Conservation (phyloP, 2,888 invertebrate genomes). For the Phengaris alcon region DNA sequence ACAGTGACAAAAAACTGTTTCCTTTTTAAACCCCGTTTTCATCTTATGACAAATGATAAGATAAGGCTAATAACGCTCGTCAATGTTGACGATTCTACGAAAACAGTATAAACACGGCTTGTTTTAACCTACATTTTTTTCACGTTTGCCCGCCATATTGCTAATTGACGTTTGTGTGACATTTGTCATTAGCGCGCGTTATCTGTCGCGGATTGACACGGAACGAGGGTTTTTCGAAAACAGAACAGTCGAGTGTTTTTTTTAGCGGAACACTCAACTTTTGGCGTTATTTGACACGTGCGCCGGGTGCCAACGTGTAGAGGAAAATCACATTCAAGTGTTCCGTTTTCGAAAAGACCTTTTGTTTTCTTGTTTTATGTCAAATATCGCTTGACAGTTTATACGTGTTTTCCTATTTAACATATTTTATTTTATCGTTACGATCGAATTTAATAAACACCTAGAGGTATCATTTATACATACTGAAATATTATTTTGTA, state of each 20-base stretch:
- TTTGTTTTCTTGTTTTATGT: neutral
- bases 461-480: too few species aligned
- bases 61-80: neutral
- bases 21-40: neutral
- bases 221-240: conserved; percentile 31
- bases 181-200: conserved; percentile 28
- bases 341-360: neutral
- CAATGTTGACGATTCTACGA: neutral
- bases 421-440: too few species aligned
- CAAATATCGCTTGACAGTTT: too few species aligned
- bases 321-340: neutral
- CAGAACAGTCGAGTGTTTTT: neutral
- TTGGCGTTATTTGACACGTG: neutral
- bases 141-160: neutral
- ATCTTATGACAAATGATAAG: neutral
- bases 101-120: neutral
- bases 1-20: neutral
- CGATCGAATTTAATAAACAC: too few species aligned
- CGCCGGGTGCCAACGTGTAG: neutral
- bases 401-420: too few species aligned
- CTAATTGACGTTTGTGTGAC: conserved; percentile 30
- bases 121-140: conserved; percentile 18
- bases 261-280: conserved; percentile 2
- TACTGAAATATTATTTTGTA: too few species aligned
- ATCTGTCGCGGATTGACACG: conserved; percentile 56